Evolutionary conservation across 2,113 vertebrate species (phyloP).

Genomic region (Porphyrio hochstetteri): DNA sequence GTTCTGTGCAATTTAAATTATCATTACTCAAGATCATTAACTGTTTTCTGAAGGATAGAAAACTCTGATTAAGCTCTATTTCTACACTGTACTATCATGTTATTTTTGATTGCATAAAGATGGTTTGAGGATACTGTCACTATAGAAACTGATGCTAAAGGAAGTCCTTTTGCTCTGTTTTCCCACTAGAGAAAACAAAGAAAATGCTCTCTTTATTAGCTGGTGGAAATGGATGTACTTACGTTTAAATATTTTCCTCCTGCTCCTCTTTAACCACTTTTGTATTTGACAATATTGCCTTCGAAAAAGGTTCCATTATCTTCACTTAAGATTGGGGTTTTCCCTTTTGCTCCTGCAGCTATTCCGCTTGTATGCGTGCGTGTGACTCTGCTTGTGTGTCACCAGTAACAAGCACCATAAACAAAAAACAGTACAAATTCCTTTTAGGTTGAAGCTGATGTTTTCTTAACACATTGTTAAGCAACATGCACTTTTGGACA

Average conservation of each 20-base stretch:
- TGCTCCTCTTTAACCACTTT: not conserved
- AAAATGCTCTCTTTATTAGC: not conserved
- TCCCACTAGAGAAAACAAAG: not conserved
- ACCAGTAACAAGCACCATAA: not conserved
- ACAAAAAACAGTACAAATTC: not conserved
- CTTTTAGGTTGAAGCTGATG: not conserved
- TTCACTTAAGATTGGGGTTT: not conserved
- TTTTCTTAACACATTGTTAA: not conserved
- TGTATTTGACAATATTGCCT: not conserved
- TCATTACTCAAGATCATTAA: not conserved
- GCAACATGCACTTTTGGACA: not conserved
- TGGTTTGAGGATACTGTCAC: slow-evolving; percentile 42
- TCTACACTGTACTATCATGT: not conserved
- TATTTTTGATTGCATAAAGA: slow-evolving; percentile 44
- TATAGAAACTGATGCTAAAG: slow-evolving; percentile 60
- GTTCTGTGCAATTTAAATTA: slow-evolving; percentile 9
- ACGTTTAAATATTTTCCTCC: not conserved
- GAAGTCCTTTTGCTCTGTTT: slow-evolving; percentile 6
- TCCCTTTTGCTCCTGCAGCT: not conserved
- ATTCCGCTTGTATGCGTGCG: not conserved
- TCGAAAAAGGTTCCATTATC: not conserved
- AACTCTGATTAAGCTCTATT: slow-evolving; percentile 12
- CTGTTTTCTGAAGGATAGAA: slow-evolving; percentile 6
- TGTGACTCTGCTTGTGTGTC: not conserved
- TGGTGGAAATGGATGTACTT: not conserved